These are phyloP conservation scores for Zosterops japonicus DNA, from an alignment of 2,113 vertebrate species.

Conservation along the genomic window DNA sequence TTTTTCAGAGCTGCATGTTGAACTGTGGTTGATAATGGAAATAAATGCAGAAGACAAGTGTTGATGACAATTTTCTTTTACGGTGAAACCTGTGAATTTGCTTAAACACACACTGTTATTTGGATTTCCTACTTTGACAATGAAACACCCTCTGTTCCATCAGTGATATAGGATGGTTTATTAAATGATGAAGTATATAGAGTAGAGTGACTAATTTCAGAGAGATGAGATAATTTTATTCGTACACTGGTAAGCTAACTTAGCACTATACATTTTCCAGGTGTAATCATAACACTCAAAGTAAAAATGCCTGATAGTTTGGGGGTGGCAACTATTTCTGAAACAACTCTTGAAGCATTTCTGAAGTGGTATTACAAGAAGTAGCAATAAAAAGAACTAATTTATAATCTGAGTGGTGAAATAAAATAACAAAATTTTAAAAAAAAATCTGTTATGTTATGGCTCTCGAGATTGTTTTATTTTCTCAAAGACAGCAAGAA, in stretches of 20 bases:
- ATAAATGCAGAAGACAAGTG: background rate
- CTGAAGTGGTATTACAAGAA: background rate
- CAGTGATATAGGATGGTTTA: background rate
- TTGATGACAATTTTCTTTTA: background rate
- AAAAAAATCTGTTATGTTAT: too few relatives aligned
- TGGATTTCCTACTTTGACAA: background rate
- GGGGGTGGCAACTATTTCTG: background rate
- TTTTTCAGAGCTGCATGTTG: background rate
- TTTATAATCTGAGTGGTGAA: background rate
- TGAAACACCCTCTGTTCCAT: background rate
- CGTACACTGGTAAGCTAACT: background rate
- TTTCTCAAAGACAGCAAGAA: background rate
- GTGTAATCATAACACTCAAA: background rate
- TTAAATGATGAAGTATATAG: background rate
- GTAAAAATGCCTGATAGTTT: background rate
- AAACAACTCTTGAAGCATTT: background rate
- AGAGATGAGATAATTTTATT: background rate
- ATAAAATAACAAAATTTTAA: background rate
- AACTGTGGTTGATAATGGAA: background rate
- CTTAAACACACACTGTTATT: background rate
- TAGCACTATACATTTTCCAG: background rate
- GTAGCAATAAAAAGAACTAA: background rate
- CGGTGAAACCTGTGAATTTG: background rate
- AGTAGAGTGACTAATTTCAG: background rate
- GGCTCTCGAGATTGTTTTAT: background rate